Conservation (phyloP, 2,113 vertebrate genomes). For the Prochilodus magdalenae region DNA sequence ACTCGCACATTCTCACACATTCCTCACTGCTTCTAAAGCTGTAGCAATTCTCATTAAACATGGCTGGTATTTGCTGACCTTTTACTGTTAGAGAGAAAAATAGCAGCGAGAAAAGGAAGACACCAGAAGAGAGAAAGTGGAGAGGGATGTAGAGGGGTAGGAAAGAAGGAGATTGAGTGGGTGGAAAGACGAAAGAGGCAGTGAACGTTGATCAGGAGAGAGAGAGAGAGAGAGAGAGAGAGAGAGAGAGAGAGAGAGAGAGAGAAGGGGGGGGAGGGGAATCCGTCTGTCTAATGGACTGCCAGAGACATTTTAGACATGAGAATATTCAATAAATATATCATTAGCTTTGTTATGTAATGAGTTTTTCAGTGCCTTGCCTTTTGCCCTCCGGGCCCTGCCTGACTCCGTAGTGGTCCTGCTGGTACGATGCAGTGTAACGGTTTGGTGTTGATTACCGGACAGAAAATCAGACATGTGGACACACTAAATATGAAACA, state of each 20-base stretch:
- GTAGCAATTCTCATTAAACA: conserved; percentile 18
- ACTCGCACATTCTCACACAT: conserved; percentile 30
- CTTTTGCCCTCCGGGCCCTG: background rate
- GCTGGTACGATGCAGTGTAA: background rate
- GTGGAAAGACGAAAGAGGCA: background rate
- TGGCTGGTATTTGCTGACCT: background rate
- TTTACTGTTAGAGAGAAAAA: conserved; percentile 16
- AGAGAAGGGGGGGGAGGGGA: background rate
- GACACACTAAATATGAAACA: background rate
- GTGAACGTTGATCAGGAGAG: background rate
- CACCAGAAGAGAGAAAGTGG: background rate
- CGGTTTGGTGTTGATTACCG: background rate
- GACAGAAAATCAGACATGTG: too few species aligned
- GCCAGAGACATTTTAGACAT: conserved; percentile 21
- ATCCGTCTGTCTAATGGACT: conserved; percentile 1
- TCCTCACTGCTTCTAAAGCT: conserved; percentile 5
- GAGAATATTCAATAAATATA: conserved; percentile 33
- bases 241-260: background rate
- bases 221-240: background rate
- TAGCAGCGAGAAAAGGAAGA: background rate
- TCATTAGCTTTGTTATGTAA: conserved; percentile 45
- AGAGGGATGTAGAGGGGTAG: background rate
- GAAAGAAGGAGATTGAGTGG: background rate
- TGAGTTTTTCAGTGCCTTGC: conserved; percentile 43
- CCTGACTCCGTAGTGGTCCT: background rate